These are phyloP conservation scores for Stegana nigrithorax DNA, from an alignment of 2,888 invertebrate species.

Conservation along the genomic window DNA sequence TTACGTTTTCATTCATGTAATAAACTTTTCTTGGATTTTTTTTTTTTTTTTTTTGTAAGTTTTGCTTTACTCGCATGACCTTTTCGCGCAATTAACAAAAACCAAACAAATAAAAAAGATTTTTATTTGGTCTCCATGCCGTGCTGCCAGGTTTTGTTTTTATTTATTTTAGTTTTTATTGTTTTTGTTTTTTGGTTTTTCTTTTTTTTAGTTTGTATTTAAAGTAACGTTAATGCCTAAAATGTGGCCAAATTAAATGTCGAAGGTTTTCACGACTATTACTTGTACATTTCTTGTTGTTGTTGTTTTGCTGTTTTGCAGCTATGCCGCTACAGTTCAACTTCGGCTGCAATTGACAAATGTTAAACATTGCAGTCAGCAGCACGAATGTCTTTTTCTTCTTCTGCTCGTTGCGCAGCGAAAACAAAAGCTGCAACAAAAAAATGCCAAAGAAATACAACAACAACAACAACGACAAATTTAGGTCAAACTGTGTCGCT, in stretches of 20 bases:
- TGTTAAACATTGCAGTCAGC: slow-evolving; percentile 12
- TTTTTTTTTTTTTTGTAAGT: no score
- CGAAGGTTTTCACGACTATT: slow-evolving; percentile 46
- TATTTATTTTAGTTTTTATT: background rate
- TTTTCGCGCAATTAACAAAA: slow-evolving; percentile 13
- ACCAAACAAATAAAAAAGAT: background rate
- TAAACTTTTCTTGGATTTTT: background rate
- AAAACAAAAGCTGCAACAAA: background rate
- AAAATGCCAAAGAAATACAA: background rate
- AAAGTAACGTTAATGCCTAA: slow-evolving; percentile 26
- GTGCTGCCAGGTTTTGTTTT: no score
- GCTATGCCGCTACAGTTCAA: no score
- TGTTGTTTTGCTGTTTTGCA: background rate
- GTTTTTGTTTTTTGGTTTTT: background rate
- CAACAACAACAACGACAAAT: slow-evolving; percentile 25
- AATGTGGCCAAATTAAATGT: slow-evolving; percentile 56
- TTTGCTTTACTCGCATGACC: slow-evolving; percentile 11
- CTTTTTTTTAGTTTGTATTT: no score
- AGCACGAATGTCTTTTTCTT: slow-evolving; percentile 11
- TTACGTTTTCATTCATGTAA: background rate
- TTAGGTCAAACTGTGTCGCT: slow-evolving; percentile 54
- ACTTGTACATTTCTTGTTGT: background rate
- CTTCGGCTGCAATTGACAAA: slow-evolving; percentile 15
- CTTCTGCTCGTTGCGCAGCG: background rate
- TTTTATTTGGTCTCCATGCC: no score